phyloP scores from a whole-genome alignment of 64 coral and sea anemone species.

The Trachythela sp. region DNA sequence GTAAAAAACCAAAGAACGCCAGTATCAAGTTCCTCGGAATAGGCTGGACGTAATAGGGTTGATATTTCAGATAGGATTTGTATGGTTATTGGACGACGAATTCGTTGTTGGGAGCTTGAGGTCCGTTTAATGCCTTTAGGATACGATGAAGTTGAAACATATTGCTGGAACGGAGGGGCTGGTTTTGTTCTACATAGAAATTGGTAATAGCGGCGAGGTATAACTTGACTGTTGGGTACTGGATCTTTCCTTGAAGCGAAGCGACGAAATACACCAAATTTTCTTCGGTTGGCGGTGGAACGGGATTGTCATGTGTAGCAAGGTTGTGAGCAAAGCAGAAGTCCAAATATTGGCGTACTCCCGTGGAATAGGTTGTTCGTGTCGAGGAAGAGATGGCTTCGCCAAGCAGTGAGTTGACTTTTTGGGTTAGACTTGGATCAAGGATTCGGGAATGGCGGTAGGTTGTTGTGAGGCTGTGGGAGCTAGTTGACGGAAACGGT shows the following conservation, averaged over 20 bases:
- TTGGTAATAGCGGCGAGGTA: conserved; percentile 5
- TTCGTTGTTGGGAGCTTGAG: no score
- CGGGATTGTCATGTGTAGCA: background rate
- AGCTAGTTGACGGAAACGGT: background rate
- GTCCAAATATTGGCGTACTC: background rate
- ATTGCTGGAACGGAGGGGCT: no score
- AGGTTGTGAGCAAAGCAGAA: background rate
- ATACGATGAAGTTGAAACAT: no score
- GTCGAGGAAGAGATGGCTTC: background rate
- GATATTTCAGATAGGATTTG: background rate
- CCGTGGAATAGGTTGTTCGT: background rate
- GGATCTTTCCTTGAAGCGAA: background rate
- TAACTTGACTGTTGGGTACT: conserved; percentile 34
- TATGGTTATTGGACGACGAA: background rate
- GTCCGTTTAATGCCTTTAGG: no score
- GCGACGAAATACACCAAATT: conserved; percentile 28
- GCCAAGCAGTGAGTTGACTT: background rate
- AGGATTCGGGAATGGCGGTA: background rate
- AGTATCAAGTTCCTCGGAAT: background rate
- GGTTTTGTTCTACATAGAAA: background rate
- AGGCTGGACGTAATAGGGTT: background rate
- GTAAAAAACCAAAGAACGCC: background rate
- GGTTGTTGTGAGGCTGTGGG: background rate
- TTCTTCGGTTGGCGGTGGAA: conserved; percentile 10
- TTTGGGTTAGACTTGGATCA: no score